Evolutionary conservation across 1,140 invertebrate species (phyloP).

Genomic region (Trinorchestia longiramus): DNA sequence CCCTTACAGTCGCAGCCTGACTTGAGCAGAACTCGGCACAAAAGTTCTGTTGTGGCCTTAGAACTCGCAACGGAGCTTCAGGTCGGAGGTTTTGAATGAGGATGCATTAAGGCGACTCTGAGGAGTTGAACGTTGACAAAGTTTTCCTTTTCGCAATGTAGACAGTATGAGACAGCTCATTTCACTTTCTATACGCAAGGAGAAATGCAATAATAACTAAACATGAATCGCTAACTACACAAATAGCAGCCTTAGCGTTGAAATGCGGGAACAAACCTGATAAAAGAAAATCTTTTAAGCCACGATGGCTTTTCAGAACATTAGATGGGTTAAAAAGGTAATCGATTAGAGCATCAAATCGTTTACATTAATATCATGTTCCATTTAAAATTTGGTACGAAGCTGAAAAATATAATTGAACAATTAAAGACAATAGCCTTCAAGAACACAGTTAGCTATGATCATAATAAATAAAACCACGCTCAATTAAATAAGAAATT

Average conservation of each 20-base stretch:
- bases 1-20: not conserved
- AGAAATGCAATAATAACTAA: not conserved
- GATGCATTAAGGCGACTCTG: not conserved
- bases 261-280: not conserved
- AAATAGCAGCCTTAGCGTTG: not conserved
- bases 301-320: not conserved
- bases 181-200: not conserved
- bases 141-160: not conserved
- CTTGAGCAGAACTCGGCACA: not conserved
- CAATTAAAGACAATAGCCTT: too few relatives aligned
- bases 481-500: too few relatives aligned
- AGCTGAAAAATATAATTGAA: too few relatives aligned
- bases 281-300: not conserved
- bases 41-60: not conserved
- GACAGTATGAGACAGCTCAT: not conserved
- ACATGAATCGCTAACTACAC: not conserved
- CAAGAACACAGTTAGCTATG: too few relatives aligned
- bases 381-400: too few relatives aligned
- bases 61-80: not conserved
- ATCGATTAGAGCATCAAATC: too few relatives aligned
- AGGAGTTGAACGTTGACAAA: not conserved
- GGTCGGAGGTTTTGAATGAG: not conserved
- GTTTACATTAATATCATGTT: too few relatives aligned
- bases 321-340: too few relatives aligned
- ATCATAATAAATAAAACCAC: too few relatives aligned